Evolutionary conservation across 2,888 invertebrate species (phyloP), one percentile per base, ranked within the genome.

Genomic region (Epirrhoe tristata): DNA sequence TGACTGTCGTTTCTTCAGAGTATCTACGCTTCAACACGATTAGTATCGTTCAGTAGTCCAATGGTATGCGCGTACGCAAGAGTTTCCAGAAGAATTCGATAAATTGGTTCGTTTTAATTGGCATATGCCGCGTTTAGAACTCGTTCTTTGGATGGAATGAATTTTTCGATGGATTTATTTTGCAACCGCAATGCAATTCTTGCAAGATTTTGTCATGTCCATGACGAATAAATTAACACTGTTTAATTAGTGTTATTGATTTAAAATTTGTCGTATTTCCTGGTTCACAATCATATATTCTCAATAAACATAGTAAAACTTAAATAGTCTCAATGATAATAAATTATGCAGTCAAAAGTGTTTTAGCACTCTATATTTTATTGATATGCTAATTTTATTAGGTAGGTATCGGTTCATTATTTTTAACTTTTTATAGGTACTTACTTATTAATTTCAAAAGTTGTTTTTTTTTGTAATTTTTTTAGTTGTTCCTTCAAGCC

Each of bases 61-160:
- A 39, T 36, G 54, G 34, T 24, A 57, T 58, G 63, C 36, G 55
- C 24, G 36, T 60, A 60, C 63, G 59, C 60, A 66, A 67, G 17
- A 54, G 56, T 56, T 62, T 56, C 55, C 6, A 50, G 50, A 56
- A 62, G 48, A 55, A 62, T 55, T 50, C 50, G 36, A 31, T 55
- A 36, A 46, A 48, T 54, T 39, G 43, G 53, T 54, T 32, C 17
- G 31, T 32, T 14, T 34, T 46, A 14, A 46, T 14, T 14, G 14
- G 6, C 6, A 46, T 0, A 6, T 43, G 34, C 48, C 48, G 48
- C 16, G 14, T 61, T 48, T 61, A 34, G n/a, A 31, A 50, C 62
- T 62, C 6, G 62, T 56, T 56, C 55, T 36, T 32, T 16, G n/a
- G 48, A 46, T 54, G 24, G 24, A 2, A 24, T 1, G 24, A 24